phyloP scores from a whole-genome alignment of 2,888 invertebrate genomes.

The Tipula confusa region DNA sequence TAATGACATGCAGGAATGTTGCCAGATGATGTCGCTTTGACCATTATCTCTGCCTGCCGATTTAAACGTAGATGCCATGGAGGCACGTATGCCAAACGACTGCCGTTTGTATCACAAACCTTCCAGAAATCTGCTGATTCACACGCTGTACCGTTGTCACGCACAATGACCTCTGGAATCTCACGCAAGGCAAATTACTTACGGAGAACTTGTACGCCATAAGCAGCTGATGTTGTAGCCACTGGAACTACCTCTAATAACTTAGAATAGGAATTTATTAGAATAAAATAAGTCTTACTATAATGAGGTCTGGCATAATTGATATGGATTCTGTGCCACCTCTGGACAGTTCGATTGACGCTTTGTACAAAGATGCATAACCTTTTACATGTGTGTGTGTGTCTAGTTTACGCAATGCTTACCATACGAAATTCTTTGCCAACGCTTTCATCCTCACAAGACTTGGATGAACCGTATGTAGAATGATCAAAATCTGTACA shows the following conservation, averaged over 20 bases:
- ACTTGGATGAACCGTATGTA: not conserved
- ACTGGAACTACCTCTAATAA: not conserved
- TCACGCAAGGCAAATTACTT: not conserved
- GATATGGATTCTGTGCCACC: not conserved
- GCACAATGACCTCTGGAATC: not conserved
- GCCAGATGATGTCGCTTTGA: not conserved
- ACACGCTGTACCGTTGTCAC: not conserved
- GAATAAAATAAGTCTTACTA: not conserved
- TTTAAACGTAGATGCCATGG: not conserved
- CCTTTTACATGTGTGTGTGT: not conserved
- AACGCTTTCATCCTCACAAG: not conserved
- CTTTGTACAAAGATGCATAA: not conserved
- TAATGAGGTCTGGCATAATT: not conserved
- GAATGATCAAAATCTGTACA: too few species aligned
- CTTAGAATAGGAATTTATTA: not conserved
- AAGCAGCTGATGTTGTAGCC: not conserved
- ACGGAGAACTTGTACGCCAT: not conserved
- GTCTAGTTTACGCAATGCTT: not conserved
- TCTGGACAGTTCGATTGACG: not conserved
- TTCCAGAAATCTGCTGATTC: not conserved
- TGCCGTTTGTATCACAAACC: not conserved
- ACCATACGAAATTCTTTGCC: not conserved
- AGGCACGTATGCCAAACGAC: not conserved
- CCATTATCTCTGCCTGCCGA: not conserved
- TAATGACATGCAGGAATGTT: not conserved